Conservation (phyloP, 2,888 invertebrate species). For the Trisateles emortualis region DNA sequence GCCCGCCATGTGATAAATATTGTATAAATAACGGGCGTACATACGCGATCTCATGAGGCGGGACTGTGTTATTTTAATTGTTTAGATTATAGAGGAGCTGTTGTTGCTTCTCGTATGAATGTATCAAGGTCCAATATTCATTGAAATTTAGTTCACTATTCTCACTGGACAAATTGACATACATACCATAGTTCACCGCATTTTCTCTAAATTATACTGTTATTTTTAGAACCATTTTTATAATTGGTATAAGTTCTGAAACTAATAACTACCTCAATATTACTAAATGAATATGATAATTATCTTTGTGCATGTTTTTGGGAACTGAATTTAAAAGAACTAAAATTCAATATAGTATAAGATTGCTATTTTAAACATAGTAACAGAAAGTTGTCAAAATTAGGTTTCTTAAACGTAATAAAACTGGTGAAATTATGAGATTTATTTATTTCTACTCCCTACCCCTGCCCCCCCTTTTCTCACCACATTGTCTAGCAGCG, state of each 20-base stretch:
- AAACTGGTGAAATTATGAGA: constrained; percentile 72
- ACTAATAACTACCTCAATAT: constrained; percentile 87
- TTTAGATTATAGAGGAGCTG: constrained; percentile 64
- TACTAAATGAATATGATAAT: constrained; percentile 86
- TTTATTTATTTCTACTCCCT: constrained; percentile 48
- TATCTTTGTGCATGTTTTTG: constrained; percentile 86
- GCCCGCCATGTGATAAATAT: constrained; percentile 43
- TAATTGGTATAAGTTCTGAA: constrained; percentile 86
- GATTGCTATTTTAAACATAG: constrained; percentile 84
- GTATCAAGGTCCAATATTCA: constrained; percentile 69
- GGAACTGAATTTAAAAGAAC: constrained; percentile 77
- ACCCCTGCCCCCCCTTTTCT: no score
- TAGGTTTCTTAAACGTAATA: constrained; percentile 86
- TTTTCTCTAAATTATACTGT: constrained; percentile 76
- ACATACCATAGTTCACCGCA: constrained; percentile 58
- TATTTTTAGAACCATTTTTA: constrained; percentile 82
- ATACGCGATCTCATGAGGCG: constrained; percentile 47
- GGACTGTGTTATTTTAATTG: constrained; percentile 41
- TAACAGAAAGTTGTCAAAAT: constrained; percentile 83
- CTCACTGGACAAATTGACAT: constrained; percentile 61
- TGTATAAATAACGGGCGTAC: constrained; percentile 39
- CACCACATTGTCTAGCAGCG: no score
- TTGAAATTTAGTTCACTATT: constrained; percentile 60
- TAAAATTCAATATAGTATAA: constrained; percentile 81
- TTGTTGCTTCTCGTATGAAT: constrained; percentile 71